Base-by-base conservation (phyloP, 1,140 invertebrate genomes). In the Grapholita molesta region DNA sequence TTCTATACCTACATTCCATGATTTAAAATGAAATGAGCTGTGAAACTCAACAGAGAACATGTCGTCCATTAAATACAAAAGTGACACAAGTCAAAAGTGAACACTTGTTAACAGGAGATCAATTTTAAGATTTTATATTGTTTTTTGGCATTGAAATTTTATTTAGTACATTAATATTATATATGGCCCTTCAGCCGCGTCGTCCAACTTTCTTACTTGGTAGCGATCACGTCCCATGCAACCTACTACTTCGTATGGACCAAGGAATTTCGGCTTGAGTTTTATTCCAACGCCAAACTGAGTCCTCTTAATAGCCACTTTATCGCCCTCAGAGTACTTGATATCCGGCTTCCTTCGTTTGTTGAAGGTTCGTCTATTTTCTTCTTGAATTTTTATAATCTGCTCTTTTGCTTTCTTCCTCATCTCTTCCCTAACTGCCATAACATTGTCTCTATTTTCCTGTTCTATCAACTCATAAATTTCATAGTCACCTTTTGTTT, bases 281-380 rank as follows among this genome's bases (percentile, higher is more conserved):
- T 91, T 91, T 9, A 79, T 61, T 0, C 83, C 86, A n/a, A 72
- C 65, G 3, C 73, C 70, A 70, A 84, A 84, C 25, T 90, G 85
- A 0, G 90, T 87, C 30, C 79, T 61, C 66, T 85, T 83, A 3
- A 89, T 89, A 12, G 83, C 85, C 8, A 90, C 86, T 52, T 84
- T 32, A 66, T 91, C 85, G 23, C 77, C 78, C 21, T 76, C 48
- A 24, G 77, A 61, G 68, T 85, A 88, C 12, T 67, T 64, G n/a
- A 24, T 67, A n/a, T n/a, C n/a, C n/a, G n/a, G 23, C 70, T 64
- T 67, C 57, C 80, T 69, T 64, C 67, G 64, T 61, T 72, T 73
- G 66, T 88, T 82, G 52, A 70, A 88, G 12, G 68, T 75, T 11
- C 57, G 66, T 33, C 68, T 71, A 68, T 88, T 87, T 72, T 83